Evolutionary conservation across 2,113 vertebrate species (phyloP).

Genomic region (Empidonax alnorum): DNA sequence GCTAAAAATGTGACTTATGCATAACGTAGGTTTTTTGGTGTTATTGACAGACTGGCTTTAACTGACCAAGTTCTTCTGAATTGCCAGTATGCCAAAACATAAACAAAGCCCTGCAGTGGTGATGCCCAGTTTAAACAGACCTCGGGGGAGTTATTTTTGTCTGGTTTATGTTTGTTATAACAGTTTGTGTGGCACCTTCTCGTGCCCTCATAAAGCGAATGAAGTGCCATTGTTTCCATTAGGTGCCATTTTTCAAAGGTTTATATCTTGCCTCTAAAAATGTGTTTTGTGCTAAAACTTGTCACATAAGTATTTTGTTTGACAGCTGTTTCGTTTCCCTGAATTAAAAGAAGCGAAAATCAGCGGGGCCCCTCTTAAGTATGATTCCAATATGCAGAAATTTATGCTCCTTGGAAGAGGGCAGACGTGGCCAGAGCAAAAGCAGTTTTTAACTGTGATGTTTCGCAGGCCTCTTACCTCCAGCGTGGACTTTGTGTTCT

Average conservation of each 20-base stretch:
- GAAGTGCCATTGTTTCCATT: constrained; percentile 28
- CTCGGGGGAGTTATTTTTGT: neutral
- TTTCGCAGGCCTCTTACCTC: neutral
- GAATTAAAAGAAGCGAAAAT: neutral
- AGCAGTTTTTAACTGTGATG: constrained; percentile 8
- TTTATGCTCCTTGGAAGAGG: neutral
- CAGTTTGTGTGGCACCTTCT: neutral
- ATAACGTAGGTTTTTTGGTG: neutral
- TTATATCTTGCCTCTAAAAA: constrained; percentile 19
- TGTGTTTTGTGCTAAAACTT: neutral
- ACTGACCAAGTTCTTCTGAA: neutral
- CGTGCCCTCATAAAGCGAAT: neutral
- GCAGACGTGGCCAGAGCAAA: neutral
- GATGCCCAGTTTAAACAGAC: constrained; percentile 1
- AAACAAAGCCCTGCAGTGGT: neutral
- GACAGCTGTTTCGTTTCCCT: constrained; percentile 5
- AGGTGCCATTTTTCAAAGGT: constrained; percentile 23
- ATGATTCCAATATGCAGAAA: neutral
- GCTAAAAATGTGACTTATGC: neutral
- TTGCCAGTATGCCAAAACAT: neutral
- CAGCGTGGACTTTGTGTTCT: neutral
- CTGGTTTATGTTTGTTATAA: neutral
- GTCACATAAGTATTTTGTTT: neutral
- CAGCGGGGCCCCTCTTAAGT: neutral
- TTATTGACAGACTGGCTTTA: neutral